A percentile compares a stretch with the other conserved stretches of the same genome.
These are phyloP conservation scores for Drosophila tanythrix DNA, from an alignment of 2,888 invertebrate species.

Conservation along the genomic window DNA sequence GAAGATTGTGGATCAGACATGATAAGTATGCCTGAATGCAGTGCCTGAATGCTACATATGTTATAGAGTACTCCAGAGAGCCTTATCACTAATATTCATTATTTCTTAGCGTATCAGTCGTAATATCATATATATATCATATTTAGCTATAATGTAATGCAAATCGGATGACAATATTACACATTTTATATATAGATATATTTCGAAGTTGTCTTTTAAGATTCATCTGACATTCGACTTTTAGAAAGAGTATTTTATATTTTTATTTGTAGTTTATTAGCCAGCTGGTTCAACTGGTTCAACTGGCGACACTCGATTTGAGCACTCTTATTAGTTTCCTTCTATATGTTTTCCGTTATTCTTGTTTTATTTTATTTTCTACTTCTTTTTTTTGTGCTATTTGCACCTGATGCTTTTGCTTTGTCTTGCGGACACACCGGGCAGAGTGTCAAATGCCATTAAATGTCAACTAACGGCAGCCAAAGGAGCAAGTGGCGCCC, in stretches of 20 bases:
- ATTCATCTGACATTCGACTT: not conserved
- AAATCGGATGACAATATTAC: too few relatives aligned
- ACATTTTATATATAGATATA: too few relatives aligned
- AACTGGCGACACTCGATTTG: too few relatives aligned
- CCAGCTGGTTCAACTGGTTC: too few relatives aligned
- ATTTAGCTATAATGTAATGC: too few relatives aligned
- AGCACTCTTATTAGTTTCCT: conserved; percentile 14
- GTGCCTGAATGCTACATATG: not conserved
- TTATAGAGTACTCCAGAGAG: too few relatives aligned
- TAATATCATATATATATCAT: too few relatives aligned
- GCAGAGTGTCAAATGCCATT: conserved; percentile 74
- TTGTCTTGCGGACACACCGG: conserved; percentile 54
- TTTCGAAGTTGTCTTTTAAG: not conserved
- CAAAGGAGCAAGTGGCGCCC: conserved; percentile 42
- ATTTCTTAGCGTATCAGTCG: not conserved
- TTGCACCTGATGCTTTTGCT: conserved; percentile 53
- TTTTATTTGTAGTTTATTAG: too few relatives aligned
- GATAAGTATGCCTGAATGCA: not conserved
- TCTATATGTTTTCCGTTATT: conserved; percentile 12
- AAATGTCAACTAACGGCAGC: conserved; percentile 70
- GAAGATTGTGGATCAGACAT: not conserved
- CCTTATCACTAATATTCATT: too few relatives aligned
- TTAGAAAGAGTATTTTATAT: not conserved
- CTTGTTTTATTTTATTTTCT: conserved; percentile 19
- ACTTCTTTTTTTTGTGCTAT: conserved; percentile 27